These are phyloP conservation scores for Spialia ferax DNA, from an alignment of 2,888 invertebrate genomes.

Conservation along the genomic window DNA sequence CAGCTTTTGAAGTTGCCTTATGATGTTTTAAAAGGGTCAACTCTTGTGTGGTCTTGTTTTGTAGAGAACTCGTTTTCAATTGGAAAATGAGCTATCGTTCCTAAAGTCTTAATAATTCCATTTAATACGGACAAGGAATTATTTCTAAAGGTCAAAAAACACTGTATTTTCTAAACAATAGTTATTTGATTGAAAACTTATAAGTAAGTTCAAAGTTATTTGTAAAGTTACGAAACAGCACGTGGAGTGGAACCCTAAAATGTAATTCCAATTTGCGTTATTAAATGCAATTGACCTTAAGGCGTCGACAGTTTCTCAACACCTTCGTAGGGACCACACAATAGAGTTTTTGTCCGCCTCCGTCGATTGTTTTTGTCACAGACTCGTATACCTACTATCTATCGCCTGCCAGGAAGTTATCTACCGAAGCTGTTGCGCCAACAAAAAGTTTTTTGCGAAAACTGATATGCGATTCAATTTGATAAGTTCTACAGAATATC, in stretches of 20 bases:
- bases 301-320: slow-evolving; percentile 40
- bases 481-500: no score
- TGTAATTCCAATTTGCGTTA: slow-evolving; percentile 31
- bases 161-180: no score
- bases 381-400: slow-evolving; percentile 3
- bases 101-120: neutral
- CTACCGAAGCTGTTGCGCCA: slow-evolving; percentile 10
- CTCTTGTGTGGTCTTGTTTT: neutral
- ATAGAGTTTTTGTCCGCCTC: slow-evolving; percentile 40
- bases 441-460: slow-evolving; percentile 2
- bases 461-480: neutral
- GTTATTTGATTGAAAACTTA: no score
- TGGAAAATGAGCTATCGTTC: neutral
- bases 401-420: slow-evolving; percentile 41
- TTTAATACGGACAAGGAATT: neutral
- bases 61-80: neutral
- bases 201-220: neutral
- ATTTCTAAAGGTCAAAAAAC: no score
- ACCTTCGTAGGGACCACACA: slow-evolving; percentile 40
- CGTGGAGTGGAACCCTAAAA: slow-evolving; percentile 4
- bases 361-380: slow-evolving; percentile 40
- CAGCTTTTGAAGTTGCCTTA: neutral
- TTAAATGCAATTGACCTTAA: slow-evolving; percentile 42
- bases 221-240: neutral
- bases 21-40: neutral